Conservation (phyloP, 2,888 invertebrate species). For the Palloptera scutellata region DNA sequence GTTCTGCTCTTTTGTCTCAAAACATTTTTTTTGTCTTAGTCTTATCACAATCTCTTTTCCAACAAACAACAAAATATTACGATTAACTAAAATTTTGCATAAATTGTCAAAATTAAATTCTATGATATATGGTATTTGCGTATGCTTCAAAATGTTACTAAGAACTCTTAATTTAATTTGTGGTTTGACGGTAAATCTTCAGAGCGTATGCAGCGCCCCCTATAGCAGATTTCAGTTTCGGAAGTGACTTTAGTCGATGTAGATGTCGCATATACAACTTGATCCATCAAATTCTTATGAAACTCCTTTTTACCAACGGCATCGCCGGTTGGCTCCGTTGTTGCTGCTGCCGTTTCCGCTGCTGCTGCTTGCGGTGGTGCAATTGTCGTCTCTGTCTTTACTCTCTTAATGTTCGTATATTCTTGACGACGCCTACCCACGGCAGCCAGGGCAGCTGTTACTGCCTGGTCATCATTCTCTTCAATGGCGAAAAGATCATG, state of each 20-base stretch:
- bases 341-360: constrained; percentile 28
- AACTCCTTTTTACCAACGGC: constrained; percentile 49
- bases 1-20: no score
- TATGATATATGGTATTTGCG: no score
- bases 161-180: constrained; percentile 54
- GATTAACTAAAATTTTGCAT: no score
- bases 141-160: no score
- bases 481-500: constrained; percentile 60
- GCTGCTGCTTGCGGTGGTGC: constrained; percentile 43
- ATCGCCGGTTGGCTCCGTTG: constrained; percentile 40
- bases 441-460: constrained; percentile 50
- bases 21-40: background rate
- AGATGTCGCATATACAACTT: constrained; percentile 69
- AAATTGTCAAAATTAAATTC: no score
- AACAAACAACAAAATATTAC: no score
- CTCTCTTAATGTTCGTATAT: constrained; percentile 58
- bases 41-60: constrained; percentile 39
- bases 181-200: constrained; percentile 61
- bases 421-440: constrained; percentile 58
- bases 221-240: constrained; percentile 88
- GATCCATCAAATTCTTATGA: constrained; percentile 62
- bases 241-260: constrained; percentile 85
- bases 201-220: constrained; percentile 83
- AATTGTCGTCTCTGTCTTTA: constrained; percentile 49
- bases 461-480: constrained; percentile 52